Evolutionary conservation across 2,888 invertebrate species (phyloP).

Genomic region (Toxonevra muliebris): DNA sequence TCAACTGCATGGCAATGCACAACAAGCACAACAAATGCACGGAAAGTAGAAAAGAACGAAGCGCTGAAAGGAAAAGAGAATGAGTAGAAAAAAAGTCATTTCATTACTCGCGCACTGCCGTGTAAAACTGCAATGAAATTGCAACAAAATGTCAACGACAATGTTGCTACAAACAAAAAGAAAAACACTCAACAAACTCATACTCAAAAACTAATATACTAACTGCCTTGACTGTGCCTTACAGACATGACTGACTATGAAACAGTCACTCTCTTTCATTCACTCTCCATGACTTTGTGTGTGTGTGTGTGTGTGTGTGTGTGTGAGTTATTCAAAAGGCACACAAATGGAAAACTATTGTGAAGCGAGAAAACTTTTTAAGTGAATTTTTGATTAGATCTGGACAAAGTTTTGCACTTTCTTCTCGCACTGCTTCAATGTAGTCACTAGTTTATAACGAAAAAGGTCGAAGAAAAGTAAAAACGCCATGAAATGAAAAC

Average conservation of each 20-base stretch:
- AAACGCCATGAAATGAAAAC: neutral
- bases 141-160: constrained; percentile 32
- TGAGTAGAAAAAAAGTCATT: constrained; percentile 37
- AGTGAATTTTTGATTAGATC: constrained; percentile 63
- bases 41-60: too few relatives aligned
- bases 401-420: constrained; percentile 52
- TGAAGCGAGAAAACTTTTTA: constrained; percentile 53
- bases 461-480: neutral
- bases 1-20: constrained; percentile 15
- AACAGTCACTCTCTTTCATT: too few relatives aligned
- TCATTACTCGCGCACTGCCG: constrained; percentile 37
- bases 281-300: too few relatives aligned
- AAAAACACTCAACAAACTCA: neutral
- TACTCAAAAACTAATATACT: neutral
- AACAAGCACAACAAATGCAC: constrained; percentile 33
- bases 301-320: too few relatives aligned
- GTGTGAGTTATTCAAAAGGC: constrained; percentile 7
- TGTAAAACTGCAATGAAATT: constrained; percentile 38
- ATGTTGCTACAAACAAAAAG: constrained; percentile 25
- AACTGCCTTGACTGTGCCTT: neutral
- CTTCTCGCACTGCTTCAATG: constrained; percentile 21
- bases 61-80: neutral
- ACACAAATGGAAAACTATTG: constrained; percentile 43
- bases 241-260: neutral
- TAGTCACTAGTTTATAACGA: neutral